These are phyloP conservation scores for Hirtodrosophila duncani DNA, from an alignment of 2,888 invertebrate genomes.

Conservation along the genomic window DNA sequence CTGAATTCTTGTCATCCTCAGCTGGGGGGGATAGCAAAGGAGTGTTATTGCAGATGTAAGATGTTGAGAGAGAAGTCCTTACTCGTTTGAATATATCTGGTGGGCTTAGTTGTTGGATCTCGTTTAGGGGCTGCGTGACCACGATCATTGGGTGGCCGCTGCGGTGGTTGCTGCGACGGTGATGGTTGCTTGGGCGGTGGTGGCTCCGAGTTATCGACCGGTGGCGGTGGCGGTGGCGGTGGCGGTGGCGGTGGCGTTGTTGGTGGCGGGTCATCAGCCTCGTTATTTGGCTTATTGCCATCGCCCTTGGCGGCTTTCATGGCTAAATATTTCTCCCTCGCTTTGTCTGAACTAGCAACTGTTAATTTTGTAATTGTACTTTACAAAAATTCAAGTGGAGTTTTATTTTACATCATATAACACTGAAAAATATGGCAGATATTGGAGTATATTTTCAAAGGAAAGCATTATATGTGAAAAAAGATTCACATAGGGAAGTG, in stretches of 20 bases:
- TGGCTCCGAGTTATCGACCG: neutral
- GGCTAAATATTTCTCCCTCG: too few relatives aligned
- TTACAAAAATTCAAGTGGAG: slow-evolving; percentile 1
- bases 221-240: neutral
- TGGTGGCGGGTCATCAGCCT: neutral
- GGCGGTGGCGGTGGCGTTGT: neutral
- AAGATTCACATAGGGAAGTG: too few relatives aligned
- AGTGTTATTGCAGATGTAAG: neutral
- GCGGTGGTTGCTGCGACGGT: neutral
- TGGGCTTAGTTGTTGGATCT: neutral
- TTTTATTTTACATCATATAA: too few relatives aligned
- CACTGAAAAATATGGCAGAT: too few relatives aligned
- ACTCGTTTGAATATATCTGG: slow-evolving; percentile 42
- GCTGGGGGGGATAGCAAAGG: slow-evolving; percentile 8
- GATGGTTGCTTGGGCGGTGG: neutral
- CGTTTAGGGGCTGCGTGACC: too few relatives aligned
- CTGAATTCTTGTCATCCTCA: slow-evolving; percentile 25
- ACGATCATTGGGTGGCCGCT: neutral
- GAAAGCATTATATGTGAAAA: too few relatives aligned
- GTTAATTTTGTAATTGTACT: too few relatives aligned
- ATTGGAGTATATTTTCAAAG: too few relatives aligned
- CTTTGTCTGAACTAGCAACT: too few relatives aligned
- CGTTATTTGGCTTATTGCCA: neutral
- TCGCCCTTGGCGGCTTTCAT: too few relatives aligned
- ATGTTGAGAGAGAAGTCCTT: neutral